Evolutionary conservation across 1,140 invertebrate genomes (phyloP), one percentile per base, ranked within the genome.

Genomic region (Aphelinus certus): DNA sequence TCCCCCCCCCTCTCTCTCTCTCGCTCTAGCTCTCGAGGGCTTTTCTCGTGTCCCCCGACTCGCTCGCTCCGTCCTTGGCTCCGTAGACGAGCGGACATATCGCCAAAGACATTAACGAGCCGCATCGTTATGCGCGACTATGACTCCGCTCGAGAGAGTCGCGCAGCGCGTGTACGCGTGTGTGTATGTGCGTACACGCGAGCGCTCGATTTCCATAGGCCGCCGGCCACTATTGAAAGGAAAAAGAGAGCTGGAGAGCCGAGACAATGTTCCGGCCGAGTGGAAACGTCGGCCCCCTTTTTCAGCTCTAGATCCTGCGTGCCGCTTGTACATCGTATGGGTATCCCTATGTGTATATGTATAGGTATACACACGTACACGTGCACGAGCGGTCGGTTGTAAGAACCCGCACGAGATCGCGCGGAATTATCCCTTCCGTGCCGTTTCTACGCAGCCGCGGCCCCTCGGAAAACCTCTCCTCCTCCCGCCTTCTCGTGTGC

Each of bases 101-200:
- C 78, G 83, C 79, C 79, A 79, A 26, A 85, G 83, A 83, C 83
- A 86, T 87, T 86, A 86, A 86, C 85, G 80, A 86, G 85, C 60
- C 51, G 73, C 83, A 83, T 86, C 86, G 85, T 85, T 86, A 85
- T 80, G 82, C 83, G 45, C 57, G 57, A 48, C 48, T 58, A 48
- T 9, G 48, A 71, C 71, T 64, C 67, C 62, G 69, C 72, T 74
- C 76, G 82, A 80, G 81, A 81, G 81, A 79, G 79, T 76, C 78
- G 76, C 73, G 73, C 71, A 68, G 63, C 43, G 60, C 45, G 42
- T 61, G 10, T 4, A 26, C 47, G 45, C 43, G 46, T 67, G 70
- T 48, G 45, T 53, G 4, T 53, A 53, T 53, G 51, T 55, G 7
- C 46, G 9, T 48, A 26, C 7, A 65, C 42, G 7, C 7, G 10